Evolutionary conservation across 2,888 invertebrate genomes (phyloP), one percentile per base, ranked within the genome.

Genomic region (Orchesellides sinensis): DNA sequence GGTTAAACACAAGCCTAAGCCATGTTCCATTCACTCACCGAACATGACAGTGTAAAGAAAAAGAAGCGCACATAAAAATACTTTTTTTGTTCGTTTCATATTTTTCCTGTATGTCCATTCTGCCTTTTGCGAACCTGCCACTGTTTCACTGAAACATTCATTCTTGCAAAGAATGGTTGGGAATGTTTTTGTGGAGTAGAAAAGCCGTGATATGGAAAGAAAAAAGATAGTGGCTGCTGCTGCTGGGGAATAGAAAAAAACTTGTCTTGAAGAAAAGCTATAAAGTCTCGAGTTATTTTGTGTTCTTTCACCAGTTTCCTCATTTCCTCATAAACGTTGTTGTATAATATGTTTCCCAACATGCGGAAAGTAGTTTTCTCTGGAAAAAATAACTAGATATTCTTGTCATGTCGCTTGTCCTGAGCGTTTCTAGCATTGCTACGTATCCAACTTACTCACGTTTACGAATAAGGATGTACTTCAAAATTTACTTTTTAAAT

Each of bases 281-380:
- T 63, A 63, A 63, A 63, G 40, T 61, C 35, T 40, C 21, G 40
- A 63, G 40, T 63, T 63, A 23, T 63, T 63, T 63, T 21, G 25
- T 27, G 21, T 63, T 21, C 23, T 56, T 25, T 40, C 40, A 14
- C 10, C 10, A n/a, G n/a, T 56, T 23, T 2, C 1, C 2, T 23
- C 25, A 25, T 40, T 40, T 40, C 40, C n/a, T 17, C 23, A 21
- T n/a, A 49, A 19, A 17, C n/a, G n/a, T n/a, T 40, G 10, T 40
- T 40, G 10, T 40, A 10, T n/a, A n/a, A 40, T n/a, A 8, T 40
- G 14, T 40, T 10, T 32, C 40, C 4, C 40, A 40, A 40, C 40
- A 40, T n/a, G n/a, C n/a, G n/a, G n/a, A n/a, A n/a, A n/a, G n/a
- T n/a, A n/a, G n/a, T n/a, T n/a, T n/a, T n/a, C n/a, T n/a, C n/a